Evolutionary conservation across 1,140 invertebrate species (phyloP).

Genomic region (Bombus affinis): DNA sequence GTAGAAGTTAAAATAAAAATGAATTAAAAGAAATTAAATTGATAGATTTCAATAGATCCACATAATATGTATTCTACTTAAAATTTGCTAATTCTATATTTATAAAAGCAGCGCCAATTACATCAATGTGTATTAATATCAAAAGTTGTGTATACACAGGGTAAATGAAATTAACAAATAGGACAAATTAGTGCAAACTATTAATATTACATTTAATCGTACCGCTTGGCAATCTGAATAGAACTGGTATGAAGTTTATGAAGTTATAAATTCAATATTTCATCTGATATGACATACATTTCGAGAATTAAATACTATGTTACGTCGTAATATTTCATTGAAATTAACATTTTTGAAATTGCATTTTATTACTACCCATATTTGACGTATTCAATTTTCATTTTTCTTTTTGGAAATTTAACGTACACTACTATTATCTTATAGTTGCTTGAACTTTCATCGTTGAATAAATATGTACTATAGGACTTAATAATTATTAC

Average conservation of each 20-base stretch:
- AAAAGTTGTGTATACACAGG: background rate
- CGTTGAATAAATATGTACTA: background rate
- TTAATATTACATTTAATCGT: background rate
- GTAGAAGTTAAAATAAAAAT: too few species aligned
- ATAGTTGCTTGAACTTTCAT: background rate
- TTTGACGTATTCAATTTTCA: background rate
- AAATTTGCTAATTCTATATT: background rate
- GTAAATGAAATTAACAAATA: conserved; percentile 10
- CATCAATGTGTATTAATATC: too few species aligned
- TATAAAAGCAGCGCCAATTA: background rate
- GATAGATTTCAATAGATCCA: too few species aligned
- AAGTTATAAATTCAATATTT: conserved; percentile 7
- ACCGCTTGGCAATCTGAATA: background rate
- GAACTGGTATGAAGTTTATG: background rate
- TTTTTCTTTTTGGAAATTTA: background rate
- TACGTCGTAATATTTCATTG: background rate
- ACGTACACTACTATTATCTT: background rate
- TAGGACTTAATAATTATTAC: too few species aligned
- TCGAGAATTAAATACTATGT: background rate
- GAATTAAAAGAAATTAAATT: too few species aligned
- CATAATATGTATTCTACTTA: too few species aligned
- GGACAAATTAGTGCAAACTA: background rate
- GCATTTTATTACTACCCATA: background rate
- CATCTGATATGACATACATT: background rate
- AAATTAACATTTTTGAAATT: background rate